Evolutionary conservation across 1,140 invertebrate genomes (phyloP).

Genomic region (Macrocentrus cingulum): DNA sequence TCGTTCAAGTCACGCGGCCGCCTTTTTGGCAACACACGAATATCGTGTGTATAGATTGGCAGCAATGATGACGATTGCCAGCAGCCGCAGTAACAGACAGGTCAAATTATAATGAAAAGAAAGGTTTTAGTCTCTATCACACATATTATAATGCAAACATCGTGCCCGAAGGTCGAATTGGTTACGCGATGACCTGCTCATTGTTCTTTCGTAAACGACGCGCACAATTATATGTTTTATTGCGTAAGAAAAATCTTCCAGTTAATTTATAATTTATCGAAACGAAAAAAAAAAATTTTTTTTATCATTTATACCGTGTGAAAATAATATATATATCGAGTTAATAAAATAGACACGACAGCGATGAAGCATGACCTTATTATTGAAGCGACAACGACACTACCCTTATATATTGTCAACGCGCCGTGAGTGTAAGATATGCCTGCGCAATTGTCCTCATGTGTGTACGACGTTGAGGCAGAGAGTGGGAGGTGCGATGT

Average conservation of each 20-base stretch:
- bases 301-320: no score
- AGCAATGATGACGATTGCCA: background rate
- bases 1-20: background rate
- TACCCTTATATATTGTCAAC: slow-evolving; percentile 25
- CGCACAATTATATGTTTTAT: slow-evolving; percentile 7
- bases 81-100: background rate
- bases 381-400: no score
- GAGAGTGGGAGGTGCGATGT: slow-evolving; percentile 16
- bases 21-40: no score
- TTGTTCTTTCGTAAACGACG: slow-evolving; percentile 28
- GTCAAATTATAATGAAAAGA: no score
- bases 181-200: slow-evolving; percentile 16
- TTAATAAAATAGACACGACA: no score
- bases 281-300: no score
- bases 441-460: slow-evolving; percentile 12
- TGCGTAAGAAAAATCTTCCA: no score
- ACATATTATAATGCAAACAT: slow-evolving; percentile 17
- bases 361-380: no score
- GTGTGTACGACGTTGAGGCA: background rate
- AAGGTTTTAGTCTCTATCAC: no score
- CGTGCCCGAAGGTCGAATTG: slow-evolving; percentile 20
- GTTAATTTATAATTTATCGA: no score
- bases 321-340: no score
- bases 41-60: background rate
- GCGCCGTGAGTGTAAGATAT: no score